phyloP scores from a whole-genome alignment of 2,888 invertebrate species.

The Acronicta leporina region DNA sequence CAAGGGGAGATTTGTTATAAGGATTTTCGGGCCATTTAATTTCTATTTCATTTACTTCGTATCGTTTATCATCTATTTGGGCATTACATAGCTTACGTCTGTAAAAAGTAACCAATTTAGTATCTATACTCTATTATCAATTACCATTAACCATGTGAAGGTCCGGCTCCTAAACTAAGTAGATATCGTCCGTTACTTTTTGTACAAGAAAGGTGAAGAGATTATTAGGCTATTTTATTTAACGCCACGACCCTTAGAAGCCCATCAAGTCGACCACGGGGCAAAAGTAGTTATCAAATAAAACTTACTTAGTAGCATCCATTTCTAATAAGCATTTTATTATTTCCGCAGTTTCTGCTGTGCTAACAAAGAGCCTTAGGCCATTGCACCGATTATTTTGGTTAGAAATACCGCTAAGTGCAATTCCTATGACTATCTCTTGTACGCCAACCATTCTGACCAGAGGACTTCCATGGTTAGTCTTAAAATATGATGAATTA shows the following conservation, averaged over 20 bases:
- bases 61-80: slow-evolving; percentile 15
- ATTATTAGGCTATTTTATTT: too few species aligned
- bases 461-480: slow-evolving; percentile 41
- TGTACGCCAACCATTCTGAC: slow-evolving; percentile 16
- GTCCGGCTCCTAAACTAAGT: too few species aligned
- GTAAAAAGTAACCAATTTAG: slow-evolving; percentile 4
- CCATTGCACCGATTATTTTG: slow-evolving; percentile 27
- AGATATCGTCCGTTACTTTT: too few species aligned
- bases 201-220: too few species aligned
- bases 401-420: slow-evolving; percentile 28
- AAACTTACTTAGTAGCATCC: slow-evolving; percentile 21
- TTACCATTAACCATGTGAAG: too few species aligned
- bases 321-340: slow-evolving; percentile 40
- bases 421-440: slow-evolving; percentile 38
- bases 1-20: neutral
- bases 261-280: too few species aligned
- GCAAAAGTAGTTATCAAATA: neutral
- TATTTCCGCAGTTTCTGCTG: slow-evolving; percentile 29
- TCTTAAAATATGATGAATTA: slow-evolving; percentile 23
- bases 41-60: slow-evolving; percentile 24
- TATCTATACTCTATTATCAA: too few species aligned
- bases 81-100: slow-evolving; percentile 35
- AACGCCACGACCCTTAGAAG: too few species aligned
- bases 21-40: slow-evolving; percentile 28
- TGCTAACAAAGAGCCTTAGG: slow-evolving; percentile 43